Percentiles rank a stretch among this genome's conserved stretches.
Conservation (phyloP, 2,888 invertebrate species). For the Agrotis segetum region DNA sequence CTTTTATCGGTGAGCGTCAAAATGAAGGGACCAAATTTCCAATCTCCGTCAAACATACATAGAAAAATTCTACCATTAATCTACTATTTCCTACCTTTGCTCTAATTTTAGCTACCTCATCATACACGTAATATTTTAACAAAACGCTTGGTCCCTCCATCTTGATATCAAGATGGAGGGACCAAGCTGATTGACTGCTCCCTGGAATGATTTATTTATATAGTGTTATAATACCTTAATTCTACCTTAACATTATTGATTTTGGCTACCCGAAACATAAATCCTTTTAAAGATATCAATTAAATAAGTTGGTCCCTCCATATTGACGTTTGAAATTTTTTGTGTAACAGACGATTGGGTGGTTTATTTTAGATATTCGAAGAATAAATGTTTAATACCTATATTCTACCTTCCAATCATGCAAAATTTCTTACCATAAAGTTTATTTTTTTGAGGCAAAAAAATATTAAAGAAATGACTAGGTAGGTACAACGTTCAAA, state of each 20-base stretch:
- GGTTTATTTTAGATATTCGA: constrained; percentile 3
- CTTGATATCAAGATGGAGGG: neutral
- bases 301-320: constrained; percentile 3
- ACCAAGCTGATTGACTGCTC: neutral
- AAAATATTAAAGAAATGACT: too few relatives aligned
- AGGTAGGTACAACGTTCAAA: too few relatives aligned
- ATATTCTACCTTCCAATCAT: too few relatives aligned
- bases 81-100: too few relatives aligned
- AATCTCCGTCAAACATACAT: too few relatives aligned
- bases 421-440: too few relatives aligned
- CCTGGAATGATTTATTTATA: neutral
- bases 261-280: neutral
- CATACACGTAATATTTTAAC: neutral
- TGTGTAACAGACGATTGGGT: neutral
- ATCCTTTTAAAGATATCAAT: constrained; percentile 1
- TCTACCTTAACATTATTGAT: constrained; percentile 1
- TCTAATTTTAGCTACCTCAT: too few relatives aligned
- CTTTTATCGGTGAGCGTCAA: too few relatives aligned
- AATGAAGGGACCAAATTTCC: too few relatives aligned
- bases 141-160: constrained; percentile 3
- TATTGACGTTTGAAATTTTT: constrained; percentile 3
- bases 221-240: neutral
- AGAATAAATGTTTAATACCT: neutral
- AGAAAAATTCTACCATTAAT: too few relatives aligned
- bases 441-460: too few relatives aligned